Base-by-base conservation (phyloP, 1,140 invertebrate species). In the Dendrolimus punctatus region DNA sequence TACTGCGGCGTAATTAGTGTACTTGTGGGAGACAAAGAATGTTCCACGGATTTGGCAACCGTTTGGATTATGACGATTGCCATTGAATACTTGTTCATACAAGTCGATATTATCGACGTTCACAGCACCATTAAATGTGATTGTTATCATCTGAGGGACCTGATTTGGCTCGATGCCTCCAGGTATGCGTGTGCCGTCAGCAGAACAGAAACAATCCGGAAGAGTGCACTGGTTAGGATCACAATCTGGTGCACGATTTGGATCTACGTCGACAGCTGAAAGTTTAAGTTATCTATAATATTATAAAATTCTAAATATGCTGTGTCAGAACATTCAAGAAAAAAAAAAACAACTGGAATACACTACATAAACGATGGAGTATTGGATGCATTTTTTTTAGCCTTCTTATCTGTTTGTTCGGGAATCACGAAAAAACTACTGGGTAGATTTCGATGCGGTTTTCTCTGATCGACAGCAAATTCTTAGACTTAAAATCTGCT, bases 21-120 rank as follows among this genome's bases (percentile, higher is more conserved):
- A 98, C 75, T 98, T 97, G 89, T 99, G 96, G 0, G 95, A 97
- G 0, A 98, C 93, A 81, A 99, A 99, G 90, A 98, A 98, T 5
- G 96, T 99, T 58, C 95, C 95, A 61, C 93, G 92, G 74, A 98
- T 95, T 68, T 96, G 94, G 76, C 97, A 99, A 36, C 97, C 95
- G 78, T 99, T 98, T 9, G 96, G 95, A 75, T 98, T 98, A 66
- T 92, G 91, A 8, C 95, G 90, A 64, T 93, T 91, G 4, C 94
- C 95, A 72, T 94, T 96, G 88, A 97, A 97, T 61, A 97, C 90
- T 62, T 96, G 95, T 46, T 96, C 94, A 85, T 97, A 98, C 45
- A 97, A 86, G 67, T 97, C 95, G 68, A 96, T 95, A 81, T 98
- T 98, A 87, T 97, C 95, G 23, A 95, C 92, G 76, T 98, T 98